Base-by-base conservation (phyloP, 2,888 invertebrate genomes). In the Drosophila bunnanda region DNA sequence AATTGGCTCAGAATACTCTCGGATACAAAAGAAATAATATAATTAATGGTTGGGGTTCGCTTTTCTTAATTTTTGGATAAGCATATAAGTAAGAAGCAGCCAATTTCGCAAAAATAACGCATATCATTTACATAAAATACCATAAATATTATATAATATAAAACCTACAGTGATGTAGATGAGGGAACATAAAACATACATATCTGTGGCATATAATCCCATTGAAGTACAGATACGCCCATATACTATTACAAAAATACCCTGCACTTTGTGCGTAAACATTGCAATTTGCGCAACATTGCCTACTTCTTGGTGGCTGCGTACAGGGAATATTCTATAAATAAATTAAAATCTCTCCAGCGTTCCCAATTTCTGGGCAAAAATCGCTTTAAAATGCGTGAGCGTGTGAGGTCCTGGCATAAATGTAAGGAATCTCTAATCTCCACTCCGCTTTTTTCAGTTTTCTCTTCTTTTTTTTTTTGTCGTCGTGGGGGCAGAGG, bases 311-410 rank as follows among this genome's bases (percentile, higher is more conserved):
- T 22, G 32, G 50, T 20, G 50, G 50, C 20, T 52, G 50, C 50
- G 50, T 52, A 34, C 50, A 22, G 50, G 50, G 50, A 52, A 52
- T 52, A 52, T 52, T 52, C 50, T 52, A 52, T 52, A 52, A 52
- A 52, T 52, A 52, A 52, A 52, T 52, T 52, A 52, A 52, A 22
- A 34, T 22, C 50, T 22, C 22, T 9, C 15, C 50, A 22, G 34
- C 22, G 32, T 10, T 34, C 22, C 20, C 50, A 34, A 34, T 34
- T 50, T 52, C 34, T 34, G 34, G 34, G 32, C 50, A 20, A 34
- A 34, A 52, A 34, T 52, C 15, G 17, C 15, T 52, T 10, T 34
- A 52, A 34, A 52, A 34, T 52, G 50, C 50, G 32, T 52, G 22
- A 22, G 15, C 13, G 17, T 50, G 32, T 13, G 32, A 10, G 34